phyloP scores from a whole-genome alignment of 2,113 vertebrate species.

The Trochalopteron elliotii region DNA sequence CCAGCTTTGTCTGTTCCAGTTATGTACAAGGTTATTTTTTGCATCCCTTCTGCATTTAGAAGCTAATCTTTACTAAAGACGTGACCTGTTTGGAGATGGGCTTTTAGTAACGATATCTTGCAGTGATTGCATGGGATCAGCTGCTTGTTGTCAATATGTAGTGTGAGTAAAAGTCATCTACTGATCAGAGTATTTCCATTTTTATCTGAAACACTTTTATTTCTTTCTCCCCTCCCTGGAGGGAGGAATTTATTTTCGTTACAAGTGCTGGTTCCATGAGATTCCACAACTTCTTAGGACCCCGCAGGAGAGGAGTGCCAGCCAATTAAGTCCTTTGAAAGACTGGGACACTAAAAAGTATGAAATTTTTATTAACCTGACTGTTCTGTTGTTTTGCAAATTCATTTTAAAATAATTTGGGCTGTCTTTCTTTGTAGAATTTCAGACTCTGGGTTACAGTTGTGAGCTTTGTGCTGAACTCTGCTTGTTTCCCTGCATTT shows the following conservation, averaged over 20 bases:
- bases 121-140: neutral
- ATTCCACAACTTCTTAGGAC: neutral
- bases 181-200: neutral
- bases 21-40: neutral
- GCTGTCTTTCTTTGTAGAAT: neutral
- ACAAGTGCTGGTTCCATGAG: neutral
- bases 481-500: neutral
- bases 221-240: neutral
- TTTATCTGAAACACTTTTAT: neutral
- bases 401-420: neutral
- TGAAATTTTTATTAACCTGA: neutral
- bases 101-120: neutral
- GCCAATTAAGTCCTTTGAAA: neutral
- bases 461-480: neutral
- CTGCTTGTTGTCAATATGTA: neutral
- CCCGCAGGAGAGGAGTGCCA: neutral
- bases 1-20: neutral
- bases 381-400: neutral
- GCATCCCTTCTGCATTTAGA: neutral
- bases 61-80: neutral
- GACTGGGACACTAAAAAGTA: neutral
- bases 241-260: neutral
- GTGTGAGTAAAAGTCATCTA: neutral
- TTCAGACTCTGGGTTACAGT: neutral
- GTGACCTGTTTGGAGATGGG: neutral